Percentiles rank a stretch among this genome's conserved stretches.
These are phyloP conservation scores for Enteromius radiatus DNA, from an alignment of 2,797 vertebrate genomes.

Conservation along the genomic window DNA sequence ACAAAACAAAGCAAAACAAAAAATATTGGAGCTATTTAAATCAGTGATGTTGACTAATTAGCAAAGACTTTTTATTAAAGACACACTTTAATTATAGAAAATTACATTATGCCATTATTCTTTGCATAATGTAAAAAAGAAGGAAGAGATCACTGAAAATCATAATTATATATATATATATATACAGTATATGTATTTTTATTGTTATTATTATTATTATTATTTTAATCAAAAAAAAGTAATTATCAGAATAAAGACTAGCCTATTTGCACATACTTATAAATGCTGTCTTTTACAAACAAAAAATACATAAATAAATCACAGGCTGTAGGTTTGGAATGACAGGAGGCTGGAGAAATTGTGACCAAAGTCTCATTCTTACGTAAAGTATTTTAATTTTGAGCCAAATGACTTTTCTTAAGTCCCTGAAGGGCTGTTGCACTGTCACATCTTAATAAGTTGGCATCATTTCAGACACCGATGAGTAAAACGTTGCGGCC, in stretches of 20 bases:
- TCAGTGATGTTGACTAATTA: neutral
- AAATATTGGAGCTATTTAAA: neutral
- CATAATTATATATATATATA: neutral
- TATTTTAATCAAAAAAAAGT: too few species aligned
- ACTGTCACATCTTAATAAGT: constrained; percentile 14
- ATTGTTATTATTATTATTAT: too few species aligned
- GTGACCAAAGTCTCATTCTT: neutral
- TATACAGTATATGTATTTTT: too few species aligned
- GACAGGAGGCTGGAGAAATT: neutral
- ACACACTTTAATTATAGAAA: neutral
- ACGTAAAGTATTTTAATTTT: neutral
- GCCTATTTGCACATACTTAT: too few species aligned
- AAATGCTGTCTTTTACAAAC: too few species aligned
- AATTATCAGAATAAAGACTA: neutral
- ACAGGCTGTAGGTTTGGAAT: neutral
- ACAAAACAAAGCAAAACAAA: too few species aligned
- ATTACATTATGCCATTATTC: neutral
- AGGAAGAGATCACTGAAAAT: neutral
- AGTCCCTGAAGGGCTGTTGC: neutral
- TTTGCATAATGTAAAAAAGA: neutral
- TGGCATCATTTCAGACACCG: constrained; percentile 17
- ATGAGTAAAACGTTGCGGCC: constrained; percentile 35
- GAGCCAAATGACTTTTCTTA: neutral
- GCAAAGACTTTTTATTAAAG: neutral
- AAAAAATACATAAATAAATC: too few species aligned